Evolutionary conservation across 2,113 vertebrate genomes (phyloP), one percentile per base, ranked within the genome.

Genomic region (Theropithecus gelada): DNA sequence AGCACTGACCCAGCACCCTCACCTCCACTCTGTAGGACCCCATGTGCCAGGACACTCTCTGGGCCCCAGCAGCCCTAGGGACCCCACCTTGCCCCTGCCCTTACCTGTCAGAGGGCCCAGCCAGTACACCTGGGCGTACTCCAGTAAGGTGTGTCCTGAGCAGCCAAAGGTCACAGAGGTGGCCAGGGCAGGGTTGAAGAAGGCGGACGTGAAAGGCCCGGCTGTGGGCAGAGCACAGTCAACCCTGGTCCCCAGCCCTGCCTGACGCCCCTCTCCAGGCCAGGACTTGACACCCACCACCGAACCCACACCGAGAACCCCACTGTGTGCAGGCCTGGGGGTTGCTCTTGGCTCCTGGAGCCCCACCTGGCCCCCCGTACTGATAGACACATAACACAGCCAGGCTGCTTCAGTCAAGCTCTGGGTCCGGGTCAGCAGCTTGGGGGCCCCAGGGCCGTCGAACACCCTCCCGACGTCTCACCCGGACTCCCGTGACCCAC

Each of bases 41-140:
- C 6, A 11, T 0, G 32, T 66, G 11, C 43, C 43, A 32, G 43
- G 75, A 30, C 8, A 4, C 9, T 30, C 45, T 35, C 4, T 48
- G 68, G 30, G 16, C 76, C 17, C 76, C 75, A 78, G 27, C 75
- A 78, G 75, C 75, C 18, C 2, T 1, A 4, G 35, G 0, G 16
- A 4, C 20, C 18, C 16, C 9, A 0, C 30, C 61, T 27, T 61
- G 0, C 0, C 0, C 35, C 32, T 55, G 35, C 6, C 79, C 98
- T 98, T 97, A 99, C 99, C 99, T 97, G 98, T 9, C 0, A 99
- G 70, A 5, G 99, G 98, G 13, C 99, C 99, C 76, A 99, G 98
- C 99, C 99, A 99, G 98, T 99, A 99, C 48, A 99, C 99, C 13
- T 98, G 90, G 35, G 98, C n/a, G 0, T 99, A 99, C 90, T 99